Evolutionary conservation across 2,797 vertebrate genomes (phyloP).

Genomic region (Borostomias antarcticus): DNA sequence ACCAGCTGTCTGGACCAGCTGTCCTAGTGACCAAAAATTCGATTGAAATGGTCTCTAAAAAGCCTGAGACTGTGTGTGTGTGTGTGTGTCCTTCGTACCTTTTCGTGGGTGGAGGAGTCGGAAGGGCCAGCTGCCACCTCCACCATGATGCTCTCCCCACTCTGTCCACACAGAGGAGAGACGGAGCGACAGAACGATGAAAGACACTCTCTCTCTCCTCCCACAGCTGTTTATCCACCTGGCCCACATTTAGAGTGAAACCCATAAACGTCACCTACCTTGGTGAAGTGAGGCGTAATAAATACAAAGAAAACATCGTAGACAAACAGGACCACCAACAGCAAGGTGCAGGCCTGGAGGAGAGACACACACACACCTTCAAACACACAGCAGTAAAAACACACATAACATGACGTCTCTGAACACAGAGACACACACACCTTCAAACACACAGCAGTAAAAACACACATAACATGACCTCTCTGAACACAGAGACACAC

Average conservation of each 20-base stretch:
- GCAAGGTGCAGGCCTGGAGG: constrained; percentile 89
- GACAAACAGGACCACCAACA: constrained; percentile 89
- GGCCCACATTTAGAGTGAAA: too few species aligned
- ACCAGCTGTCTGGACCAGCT: too few species aligned
- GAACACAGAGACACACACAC: background rate
- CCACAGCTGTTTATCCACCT: background rate
- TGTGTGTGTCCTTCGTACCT: too few species aligned
- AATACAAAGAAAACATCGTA: constrained; percentile 98
- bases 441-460: background rate
- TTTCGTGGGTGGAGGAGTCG: constrained; percentile 89
- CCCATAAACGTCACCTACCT: constrained; percentile 70
- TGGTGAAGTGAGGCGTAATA: constrained; percentile 91
- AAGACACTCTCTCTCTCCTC: background rate
- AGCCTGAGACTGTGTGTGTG: too few species aligned
- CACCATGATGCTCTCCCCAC: constrained; percentile 96
- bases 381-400: background rate
- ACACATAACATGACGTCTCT: background rate
- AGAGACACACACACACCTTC: background rate
- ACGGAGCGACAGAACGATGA: background rate
- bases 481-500: background rate
- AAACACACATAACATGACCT: background rate
- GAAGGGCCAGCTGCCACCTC: constrained; percentile 94
- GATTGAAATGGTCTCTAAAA: too few species aligned
- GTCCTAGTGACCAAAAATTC: background rate
- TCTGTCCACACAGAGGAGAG: constrained; percentile 70